A percentile compares a stretch with the other conserved stretches of the same genome.
These are phyloP conservation scores for Onychostoma macrolepis DNA, from an alignment of 2,113 vertebrate species.

Conservation along the genomic window DNA sequence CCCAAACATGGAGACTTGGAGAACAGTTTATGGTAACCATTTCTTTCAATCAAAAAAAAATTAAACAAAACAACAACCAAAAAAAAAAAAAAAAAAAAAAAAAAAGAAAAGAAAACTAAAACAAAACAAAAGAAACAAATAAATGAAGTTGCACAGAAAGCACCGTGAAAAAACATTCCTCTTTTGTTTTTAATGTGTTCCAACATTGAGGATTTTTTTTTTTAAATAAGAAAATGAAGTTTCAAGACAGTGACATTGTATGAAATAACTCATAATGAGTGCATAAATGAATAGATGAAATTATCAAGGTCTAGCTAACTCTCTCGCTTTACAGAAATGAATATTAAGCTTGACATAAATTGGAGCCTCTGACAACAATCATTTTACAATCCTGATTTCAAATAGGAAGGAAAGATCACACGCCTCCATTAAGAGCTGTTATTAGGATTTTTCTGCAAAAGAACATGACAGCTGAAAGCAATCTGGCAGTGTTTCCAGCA, in stretches of 20 bases:
- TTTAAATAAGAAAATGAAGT: not conserved
- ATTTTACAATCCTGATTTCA: conserved; percentile 13
- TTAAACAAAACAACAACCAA: no score
- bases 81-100: no score
- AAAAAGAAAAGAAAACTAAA: no score
- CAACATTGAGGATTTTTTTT: not conserved
- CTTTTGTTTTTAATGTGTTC: not conserved
- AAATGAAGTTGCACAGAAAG: not conserved
- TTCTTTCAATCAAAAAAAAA: no score
- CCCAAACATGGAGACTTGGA: no score
- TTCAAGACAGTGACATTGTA: not conserved
- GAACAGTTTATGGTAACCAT: no score
- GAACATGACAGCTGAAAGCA: conserved; percentile 26
- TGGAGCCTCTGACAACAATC: conserved; percentile 28
- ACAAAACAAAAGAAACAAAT: no score
- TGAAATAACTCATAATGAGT: not conserved
- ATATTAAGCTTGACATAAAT: conserved; percentile 21
- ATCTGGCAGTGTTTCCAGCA: conserved; percentile 1
- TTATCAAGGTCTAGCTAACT: not conserved
- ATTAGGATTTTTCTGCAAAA: conserved; percentile 13
- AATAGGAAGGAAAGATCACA: conserved; percentile 21
- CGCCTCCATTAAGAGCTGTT: not conserved
- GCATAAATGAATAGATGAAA: not conserved
- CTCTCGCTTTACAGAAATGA: not conserved
- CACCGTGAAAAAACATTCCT: not conserved